A percentile compares a stretch with the other conserved stretches of the same genome.
Evolutionary conservation across 2,888 invertebrate species (phyloP).

Genomic region (Hyposoter dolosus): DNA sequence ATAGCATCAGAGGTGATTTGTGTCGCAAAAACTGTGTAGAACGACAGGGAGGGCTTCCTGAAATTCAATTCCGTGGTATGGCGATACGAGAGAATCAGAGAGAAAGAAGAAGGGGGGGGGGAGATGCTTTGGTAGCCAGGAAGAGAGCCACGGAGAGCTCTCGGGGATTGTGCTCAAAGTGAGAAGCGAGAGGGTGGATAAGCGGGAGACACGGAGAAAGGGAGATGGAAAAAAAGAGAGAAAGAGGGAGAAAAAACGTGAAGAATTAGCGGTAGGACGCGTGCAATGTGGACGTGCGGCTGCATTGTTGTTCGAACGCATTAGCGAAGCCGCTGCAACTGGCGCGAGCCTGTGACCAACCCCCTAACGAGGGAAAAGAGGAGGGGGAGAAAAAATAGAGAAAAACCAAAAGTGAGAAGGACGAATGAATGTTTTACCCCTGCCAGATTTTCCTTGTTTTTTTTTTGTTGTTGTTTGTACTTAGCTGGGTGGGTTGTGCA

Average conservation of each 20-base stretch:
- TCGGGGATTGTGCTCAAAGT: slow-evolving; percentile 57
- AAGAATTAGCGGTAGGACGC: slow-evolving; percentile 83
- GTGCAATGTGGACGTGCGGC: slow-evolving; percentile 79
- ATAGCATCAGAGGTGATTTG: slow-evolving; percentile 32
- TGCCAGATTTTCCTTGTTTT: slow-evolving; percentile 60
- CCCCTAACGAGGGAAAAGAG: slow-evolving; percentile 44
- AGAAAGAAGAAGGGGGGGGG: slow-evolving; percentile 44
- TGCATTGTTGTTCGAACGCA: slow-evolving; percentile 82
- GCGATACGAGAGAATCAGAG: slow-evolving; percentile 57
- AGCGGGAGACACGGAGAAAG: slow-evolving; percentile 51
- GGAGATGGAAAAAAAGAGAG: slow-evolving; percentile 39
- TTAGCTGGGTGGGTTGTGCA: slow-evolving; percentile 69
- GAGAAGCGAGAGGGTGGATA: slow-evolving; percentile 68
- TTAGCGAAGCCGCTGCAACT: slow-evolving; percentile 78
- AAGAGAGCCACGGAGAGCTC: slow-evolving; percentile 53
- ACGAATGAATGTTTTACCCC: slow-evolving; percentile 49
- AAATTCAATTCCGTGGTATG: slow-evolving; percentile 77
- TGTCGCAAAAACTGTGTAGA: slow-evolving; percentile 54
- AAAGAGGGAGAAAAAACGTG: slow-evolving; percentile 72
- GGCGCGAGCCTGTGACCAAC: slow-evolving; percentile 54
- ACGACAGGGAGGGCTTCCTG: slow-evolving; percentile 71
- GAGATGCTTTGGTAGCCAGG: slow-evolving; percentile 48
- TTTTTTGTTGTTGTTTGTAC: slow-evolving; percentile 68
- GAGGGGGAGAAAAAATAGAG: slow-evolving; percentile 24
- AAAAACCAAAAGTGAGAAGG: slow-evolving; percentile 53